phyloP scores from a whole-genome alignment of 1,140 invertebrate species.

The Rhynchophorus ferrugineus region DNA sequence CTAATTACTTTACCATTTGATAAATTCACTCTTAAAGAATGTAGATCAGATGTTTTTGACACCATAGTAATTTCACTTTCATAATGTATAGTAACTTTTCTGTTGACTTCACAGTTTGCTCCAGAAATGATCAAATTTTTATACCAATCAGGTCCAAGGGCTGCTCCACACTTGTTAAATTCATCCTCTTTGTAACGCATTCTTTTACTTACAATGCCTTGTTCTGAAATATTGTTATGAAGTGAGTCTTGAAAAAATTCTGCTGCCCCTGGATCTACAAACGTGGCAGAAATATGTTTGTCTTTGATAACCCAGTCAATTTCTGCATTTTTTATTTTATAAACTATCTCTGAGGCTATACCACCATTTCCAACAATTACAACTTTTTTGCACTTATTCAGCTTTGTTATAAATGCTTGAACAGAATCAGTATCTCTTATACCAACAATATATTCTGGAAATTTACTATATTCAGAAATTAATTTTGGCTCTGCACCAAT shows the following conservation, averaged over 20 bases:
- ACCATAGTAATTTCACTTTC: conserved; percentile 60
- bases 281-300: conserved; percentile 83
- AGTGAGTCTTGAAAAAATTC: conserved; percentile 73
- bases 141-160: conserved; percentile 94
- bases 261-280: conserved; percentile 92
- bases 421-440: conserved; percentile 96
- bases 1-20: conserved; percentile 67
- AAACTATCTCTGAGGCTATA: conserved; percentile 92
- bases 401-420: conserved; percentile 62
- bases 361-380: conserved; percentile 93
- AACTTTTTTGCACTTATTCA: conserved; percentile 62
- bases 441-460: conserved; percentile 62
- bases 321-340: conserved; percentile 76
- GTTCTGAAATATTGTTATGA: conserved; percentile 20
- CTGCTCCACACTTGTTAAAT: conserved; percentile 57
- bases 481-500: conserved; percentile 80
- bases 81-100: conserved; percentile 52
- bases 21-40: conserved; percentile 67
- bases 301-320: conserved; percentile 93
- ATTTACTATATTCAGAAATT: conserved; percentile 52
- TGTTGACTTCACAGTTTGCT: conserved; percentile 44
- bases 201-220: conserved; percentile 48
- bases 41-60: conserved; percentile 32
- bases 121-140: conserved; percentile 59
- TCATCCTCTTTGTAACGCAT: conserved; percentile 60